A percentile compares a stretch with the other conserved stretches of the same genome.
These are phyloP conservation scores for Larimichthys polyactis DNA, from an alignment of 2,113 vertebrate genomes.

Conservation along the genomic window DNA sequence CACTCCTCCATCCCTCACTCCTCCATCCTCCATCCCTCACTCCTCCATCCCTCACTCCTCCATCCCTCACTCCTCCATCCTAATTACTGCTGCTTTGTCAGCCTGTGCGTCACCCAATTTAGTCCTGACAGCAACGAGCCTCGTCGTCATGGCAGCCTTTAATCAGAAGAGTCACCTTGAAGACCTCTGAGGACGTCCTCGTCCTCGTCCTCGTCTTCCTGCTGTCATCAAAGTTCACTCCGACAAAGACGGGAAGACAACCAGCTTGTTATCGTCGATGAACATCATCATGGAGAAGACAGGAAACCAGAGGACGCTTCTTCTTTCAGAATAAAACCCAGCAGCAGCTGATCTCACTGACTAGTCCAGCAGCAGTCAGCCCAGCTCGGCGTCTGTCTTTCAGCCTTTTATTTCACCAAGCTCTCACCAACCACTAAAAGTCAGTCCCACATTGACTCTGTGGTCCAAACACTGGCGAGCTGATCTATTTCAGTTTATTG, in stretches of 20 bases:
- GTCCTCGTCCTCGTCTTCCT: neutral
- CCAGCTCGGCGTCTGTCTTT: no score
- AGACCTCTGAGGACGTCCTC: slow-evolving; percentile 3
- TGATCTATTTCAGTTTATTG: no score
- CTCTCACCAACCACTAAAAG: no score
- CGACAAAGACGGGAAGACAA: neutral
- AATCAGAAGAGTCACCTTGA: slow-evolving; percentile 16
- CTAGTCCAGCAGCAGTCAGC: no score
- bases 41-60: neutral
- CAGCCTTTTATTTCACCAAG: no score
- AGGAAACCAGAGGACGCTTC: neutral
- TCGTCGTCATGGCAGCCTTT: slow-evolving; percentile 56
- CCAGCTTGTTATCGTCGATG: neutral
- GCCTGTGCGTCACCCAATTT: slow-evolving; percentile 8
- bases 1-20: no score
- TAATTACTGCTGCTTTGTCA: slow-evolving; percentile 25
- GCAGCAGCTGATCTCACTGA: no score
- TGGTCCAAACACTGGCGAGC: no score
- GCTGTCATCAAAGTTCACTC: slow-evolving; percentile 4
- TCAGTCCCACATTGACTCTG: no score
- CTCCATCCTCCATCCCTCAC: no score
- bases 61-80: neutral
- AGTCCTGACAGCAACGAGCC: slow-evolving; percentile 25
- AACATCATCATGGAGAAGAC: no score
- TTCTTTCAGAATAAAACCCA: no score